phyloP scores from a whole-genome alignment of 1,140 invertebrate species.

The Atta colombica region DNA sequence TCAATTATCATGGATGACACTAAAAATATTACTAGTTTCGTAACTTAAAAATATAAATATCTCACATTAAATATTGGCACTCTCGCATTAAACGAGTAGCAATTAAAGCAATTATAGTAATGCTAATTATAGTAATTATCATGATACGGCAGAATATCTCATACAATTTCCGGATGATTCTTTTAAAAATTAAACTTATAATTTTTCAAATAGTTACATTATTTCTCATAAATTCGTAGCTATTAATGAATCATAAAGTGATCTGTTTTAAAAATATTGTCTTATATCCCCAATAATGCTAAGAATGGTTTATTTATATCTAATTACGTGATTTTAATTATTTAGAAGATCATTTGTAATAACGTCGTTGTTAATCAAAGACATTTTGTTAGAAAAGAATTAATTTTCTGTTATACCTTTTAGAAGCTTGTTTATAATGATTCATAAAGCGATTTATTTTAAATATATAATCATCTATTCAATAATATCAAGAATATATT shows the following conservation, averaged over 20 bases:
- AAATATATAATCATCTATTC: too few species aligned
- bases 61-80: neutral
- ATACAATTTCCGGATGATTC: slow-evolving; percentile 12
- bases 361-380: neutral
- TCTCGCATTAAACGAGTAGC: neutral
- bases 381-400: neutral
- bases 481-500: too few species aligned
- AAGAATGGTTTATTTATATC: neutral
- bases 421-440: too few species aligned
- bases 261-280: neutral
- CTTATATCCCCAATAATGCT: neutral
- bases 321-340: neutral
- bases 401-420: neutral
- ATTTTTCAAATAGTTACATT: slow-evolving; percentile 1
- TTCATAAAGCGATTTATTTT: too few species aligned
- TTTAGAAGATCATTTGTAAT: neutral
- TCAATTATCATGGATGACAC: slow-evolving; percentile 35
- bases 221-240: neutral
- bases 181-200: neutral
- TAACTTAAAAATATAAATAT: slow-evolving; percentile 23
- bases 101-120: slow-evolving; percentile 47
- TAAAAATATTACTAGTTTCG: slow-evolving; percentile 43
- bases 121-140: slow-evolving; percentile 45
- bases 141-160: neutral
- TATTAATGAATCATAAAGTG: slow-evolving; percentile 2